Evolutionary conservation across 2,113 vertebrate genomes (phyloP).

Genomic region (Ellobius talpinus): DNA sequence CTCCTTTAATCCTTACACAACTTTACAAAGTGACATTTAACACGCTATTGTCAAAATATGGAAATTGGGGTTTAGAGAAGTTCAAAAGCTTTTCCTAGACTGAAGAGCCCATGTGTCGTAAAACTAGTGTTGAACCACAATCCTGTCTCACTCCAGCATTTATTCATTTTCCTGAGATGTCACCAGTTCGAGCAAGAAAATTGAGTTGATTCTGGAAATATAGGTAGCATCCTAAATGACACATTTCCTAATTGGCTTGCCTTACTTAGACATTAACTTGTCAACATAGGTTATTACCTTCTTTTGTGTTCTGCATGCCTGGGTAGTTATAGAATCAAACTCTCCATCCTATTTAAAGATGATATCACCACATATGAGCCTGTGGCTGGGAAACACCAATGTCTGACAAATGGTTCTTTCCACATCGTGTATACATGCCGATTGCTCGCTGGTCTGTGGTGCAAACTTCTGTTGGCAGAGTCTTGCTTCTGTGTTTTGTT

Average conservation of each 20-base stretch:
- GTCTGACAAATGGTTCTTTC: constrained; percentile 63
- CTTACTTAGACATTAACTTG: constrained; percentile 60
- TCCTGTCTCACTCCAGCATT: neutral
- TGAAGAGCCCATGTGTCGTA: rapidly evolving
- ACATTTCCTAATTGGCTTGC: constrained; percentile 49
- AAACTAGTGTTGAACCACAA: neutral
- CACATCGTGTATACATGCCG: constrained; percentile 63
- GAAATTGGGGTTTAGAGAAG: neutral
- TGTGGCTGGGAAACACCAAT: constrained; percentile 69
- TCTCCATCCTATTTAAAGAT: constrained; percentile 70
- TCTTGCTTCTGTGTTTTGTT: constrained; percentile 52
- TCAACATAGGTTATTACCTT: constrained; percentile 46
- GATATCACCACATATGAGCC: constrained; percentile 31
- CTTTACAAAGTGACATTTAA: neutral
- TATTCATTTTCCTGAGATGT: neutral
- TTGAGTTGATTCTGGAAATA: constrained; percentile 44
- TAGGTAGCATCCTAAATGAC: constrained; percentile 47
- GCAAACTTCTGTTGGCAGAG: constrained; percentile 33
- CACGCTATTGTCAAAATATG: neutral
- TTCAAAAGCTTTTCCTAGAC: neutral
- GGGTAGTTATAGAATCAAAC: constrained; percentile 50
- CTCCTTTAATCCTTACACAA: neutral
- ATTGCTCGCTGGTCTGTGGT: constrained; percentile 71
- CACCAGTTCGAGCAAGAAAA: constrained; percentile 33
- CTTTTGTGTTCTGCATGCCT: constrained; percentile 4